Evolutionary conservation across 1,140 invertebrate species (phyloP), one percentile per base, ranked within the genome.

Genomic region (Prorops nasuta): DNA sequence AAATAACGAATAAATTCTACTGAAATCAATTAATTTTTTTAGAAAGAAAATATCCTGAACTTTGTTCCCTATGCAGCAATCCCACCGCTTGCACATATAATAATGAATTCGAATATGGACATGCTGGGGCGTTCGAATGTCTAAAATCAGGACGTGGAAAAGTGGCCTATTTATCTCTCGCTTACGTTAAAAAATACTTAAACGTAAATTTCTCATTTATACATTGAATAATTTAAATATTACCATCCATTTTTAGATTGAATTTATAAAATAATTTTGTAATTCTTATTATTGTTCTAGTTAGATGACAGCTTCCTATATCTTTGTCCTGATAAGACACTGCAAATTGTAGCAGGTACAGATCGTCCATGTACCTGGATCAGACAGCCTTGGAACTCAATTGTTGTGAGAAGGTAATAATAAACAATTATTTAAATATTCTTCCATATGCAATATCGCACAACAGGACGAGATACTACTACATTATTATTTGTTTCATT

Each of bases 41-140:
- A 82, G 81, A 83, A 56, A 54, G 49, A 18, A 69, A 72, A 50
- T 81, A 82, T 66, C 62, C 70, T 18, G 67, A 75, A 19, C 51
- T 84, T 10, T 83, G 81, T 58, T 48, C 63, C 9, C 63, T 80
- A 3, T 84, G 83, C 58, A 71, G 77, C 14, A 36, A 66, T 28
- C 39, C 38, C 1, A 3, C 4, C 17, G 14, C 31, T 16, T 69
- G 83, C 65, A 50, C 72, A 63, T 71, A 81, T 66, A 4, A 61
- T 51, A 62, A 80, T 77, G 12, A 17, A 1, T 55, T 67, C 12
- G 59, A 72, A 36, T 79, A 81, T 63, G 70, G 77, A 1, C 85
- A 87, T 64, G 74, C 81, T 40, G 86, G 86, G 15, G 84, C 86
- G 0, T 72, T 89, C 40, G 74, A 83, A 21, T 90, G 88, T 70